Evolutionary conservation across 2,113 vertebrate species (phyloP).

Genomic region (Paramormyrops kingsleyae): DNA sequence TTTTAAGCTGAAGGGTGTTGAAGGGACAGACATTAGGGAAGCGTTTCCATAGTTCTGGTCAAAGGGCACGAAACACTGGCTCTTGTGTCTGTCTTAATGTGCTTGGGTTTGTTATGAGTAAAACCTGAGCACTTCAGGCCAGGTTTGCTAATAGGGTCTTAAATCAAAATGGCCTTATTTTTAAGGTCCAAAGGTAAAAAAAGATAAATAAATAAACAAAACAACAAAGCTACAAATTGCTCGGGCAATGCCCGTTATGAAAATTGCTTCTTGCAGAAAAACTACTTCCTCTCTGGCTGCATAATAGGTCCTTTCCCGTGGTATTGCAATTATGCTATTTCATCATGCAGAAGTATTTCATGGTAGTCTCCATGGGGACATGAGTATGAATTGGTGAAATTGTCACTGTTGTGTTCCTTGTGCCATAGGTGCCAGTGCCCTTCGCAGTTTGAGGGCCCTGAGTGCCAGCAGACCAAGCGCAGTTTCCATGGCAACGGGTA

Average conservation of each 20-base stretch:
- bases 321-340: slow-evolving; percentile 7
- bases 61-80: neutral
- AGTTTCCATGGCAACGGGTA: slow-evolving; percentile 84
- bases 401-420: slow-evolving; percentile 20
- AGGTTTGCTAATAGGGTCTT: neutral
- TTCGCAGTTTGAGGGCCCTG: slow-evolving; percentile 74
- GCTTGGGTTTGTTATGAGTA: neutral
- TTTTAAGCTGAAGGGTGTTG: neutral
- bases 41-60: neutral
- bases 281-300: neutral
- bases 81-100: neutral
- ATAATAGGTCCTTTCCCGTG: neutral
- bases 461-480: slow-evolving; percentile 83
- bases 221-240: neutral
- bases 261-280: neutral
- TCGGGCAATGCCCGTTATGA: neutral
- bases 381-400: slow-evolving; percentile 17
- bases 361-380: neutral
- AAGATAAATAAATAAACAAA: neutral
- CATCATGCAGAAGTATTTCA: neutral
- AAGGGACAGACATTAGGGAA: neutral
- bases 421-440: slow-evolving; percentile 74
- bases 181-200: neutral
- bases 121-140: neutral
- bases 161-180: slow-evolving; percentile 5